phyloP scores from a whole-genome alignment of 2,888 invertebrate genomes.

The Doris montereyensis region DNA sequence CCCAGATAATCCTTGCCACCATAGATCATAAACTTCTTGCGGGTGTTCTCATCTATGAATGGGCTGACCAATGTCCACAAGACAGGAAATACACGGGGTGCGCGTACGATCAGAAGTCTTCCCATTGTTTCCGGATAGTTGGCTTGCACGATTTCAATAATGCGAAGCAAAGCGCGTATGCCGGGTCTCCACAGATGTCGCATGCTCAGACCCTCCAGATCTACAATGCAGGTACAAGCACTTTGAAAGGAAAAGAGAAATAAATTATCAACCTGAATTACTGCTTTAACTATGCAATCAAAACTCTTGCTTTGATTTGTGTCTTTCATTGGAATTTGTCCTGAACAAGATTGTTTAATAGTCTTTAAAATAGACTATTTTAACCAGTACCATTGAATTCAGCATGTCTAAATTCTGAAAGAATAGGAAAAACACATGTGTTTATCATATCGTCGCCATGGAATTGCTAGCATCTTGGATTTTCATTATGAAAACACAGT shows the following conservation, averaged over 20 bases:
- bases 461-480: no score
- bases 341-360: not conserved
- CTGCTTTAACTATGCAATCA: not conserved
- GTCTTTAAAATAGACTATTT: no score
- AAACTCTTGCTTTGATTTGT: not conserved
- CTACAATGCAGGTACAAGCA: slow-evolving; percentile 91
- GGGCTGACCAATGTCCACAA: slow-evolving; percentile 95
- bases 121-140: slow-evolving; percentile 98
- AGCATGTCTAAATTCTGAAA: no score
- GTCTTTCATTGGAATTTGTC: not conserved
- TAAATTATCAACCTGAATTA: not conserved
- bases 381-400: no score
- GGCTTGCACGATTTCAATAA: slow-evolving; percentile 89
- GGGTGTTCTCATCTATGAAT: slow-evolving; percentile 94
- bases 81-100: slow-evolving; percentile 94
- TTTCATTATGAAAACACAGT: no score
- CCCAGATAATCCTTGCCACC: slow-evolving; percentile 90
- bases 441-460: no score
- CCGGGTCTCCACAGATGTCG: slow-evolving; percentile 95
- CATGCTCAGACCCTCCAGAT: slow-evolving; percentile 95
- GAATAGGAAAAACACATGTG: no score
- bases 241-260: slow-evolving; percentile 71
- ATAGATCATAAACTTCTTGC: slow-evolving; percentile 92
- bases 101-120: slow-evolving; percentile 89
- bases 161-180: slow-evolving; percentile 78